Evolutionary conservation across 2,797 vertebrate genomes (phyloP).

Genomic region (Sciurus vulgaris): DNA sequence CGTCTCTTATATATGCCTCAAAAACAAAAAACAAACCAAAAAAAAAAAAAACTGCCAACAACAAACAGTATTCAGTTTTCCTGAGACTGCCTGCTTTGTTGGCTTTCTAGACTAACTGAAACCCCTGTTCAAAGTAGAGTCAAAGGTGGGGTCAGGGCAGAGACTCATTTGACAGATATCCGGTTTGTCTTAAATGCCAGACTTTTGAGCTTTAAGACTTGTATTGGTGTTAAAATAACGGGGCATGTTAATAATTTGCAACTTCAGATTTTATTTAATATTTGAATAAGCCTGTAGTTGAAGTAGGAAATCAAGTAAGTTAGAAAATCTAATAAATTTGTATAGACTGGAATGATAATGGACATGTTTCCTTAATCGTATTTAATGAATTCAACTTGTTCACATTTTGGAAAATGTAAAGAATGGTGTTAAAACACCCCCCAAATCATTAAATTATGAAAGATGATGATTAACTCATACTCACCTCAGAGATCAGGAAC

Average conservation of each 20-base stretch:
- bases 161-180: conserved; percentile 70
- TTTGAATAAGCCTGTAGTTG: conserved; percentile 72
- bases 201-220: conserved; percentile 68
- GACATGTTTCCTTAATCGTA: conserved; percentile 75
- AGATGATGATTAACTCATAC: conserved; percentile 64
- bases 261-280: conserved; percentile 79
- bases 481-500: conserved; percentile 56
- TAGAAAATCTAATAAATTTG: conserved; percentile 77
- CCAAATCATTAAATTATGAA: conserved; percentile 35
- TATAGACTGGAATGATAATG: conserved; percentile 57
- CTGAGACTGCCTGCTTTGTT: neutral
- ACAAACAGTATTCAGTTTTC: neutral
- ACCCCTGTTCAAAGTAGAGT: conserved; percentile 68
- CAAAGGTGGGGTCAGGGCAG: conserved; percentile 65
- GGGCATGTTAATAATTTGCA: conserved; percentile 80
- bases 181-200: conserved; percentile 64
- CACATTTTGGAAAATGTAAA: conserved; percentile 39
- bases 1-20: conserved; percentile 6
- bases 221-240: conserved; percentile 67
- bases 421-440: neutral
- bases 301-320: conserved; percentile 77
- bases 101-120: conserved; percentile 74
- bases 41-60: neutral
- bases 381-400: conserved; percentile 73
- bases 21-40: neutral